Conservation (phyloP, 2,113 vertebrate species). For the Eulemur rufifrons region DNA sequence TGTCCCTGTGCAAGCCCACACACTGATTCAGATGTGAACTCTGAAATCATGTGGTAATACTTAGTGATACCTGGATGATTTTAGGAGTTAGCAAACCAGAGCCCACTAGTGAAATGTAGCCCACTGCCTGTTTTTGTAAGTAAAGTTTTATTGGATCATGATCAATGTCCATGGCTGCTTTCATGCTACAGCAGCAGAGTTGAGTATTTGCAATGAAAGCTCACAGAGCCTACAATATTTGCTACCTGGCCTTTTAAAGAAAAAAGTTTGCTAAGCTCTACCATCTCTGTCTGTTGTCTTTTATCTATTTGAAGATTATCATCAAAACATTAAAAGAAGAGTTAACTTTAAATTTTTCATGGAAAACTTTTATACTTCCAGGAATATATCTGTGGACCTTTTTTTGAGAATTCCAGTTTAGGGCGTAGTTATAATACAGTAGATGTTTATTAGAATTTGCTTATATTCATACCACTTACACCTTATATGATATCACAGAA, state of each 20-base stretch:
- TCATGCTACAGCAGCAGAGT: background rate
- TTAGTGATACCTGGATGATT: background rate
- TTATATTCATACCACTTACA: background rate
- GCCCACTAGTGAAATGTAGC: background rate
- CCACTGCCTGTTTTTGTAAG: background rate
- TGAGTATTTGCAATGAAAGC: background rate
- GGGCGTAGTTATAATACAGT: background rate
- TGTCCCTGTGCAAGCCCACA: background rate
- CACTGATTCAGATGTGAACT: background rate
- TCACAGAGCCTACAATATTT: background rate
- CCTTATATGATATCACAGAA: background rate
- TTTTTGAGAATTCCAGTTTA: background rate
- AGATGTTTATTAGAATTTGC: background rate
- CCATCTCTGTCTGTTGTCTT: background rate
- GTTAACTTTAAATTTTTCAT: background rate
- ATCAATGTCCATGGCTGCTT: background rate
- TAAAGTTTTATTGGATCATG: conserved; percentile 4
- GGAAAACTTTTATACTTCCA: background rate
- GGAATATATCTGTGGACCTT: conserved; percentile 20
- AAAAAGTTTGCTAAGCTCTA: background rate
- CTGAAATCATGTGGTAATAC: background rate
- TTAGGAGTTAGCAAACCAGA: background rate
- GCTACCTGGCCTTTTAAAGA: background rate
- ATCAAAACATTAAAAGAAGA: conserved; percentile 29
- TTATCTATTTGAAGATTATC: conserved; percentile 13